Evolutionary conservation across 2,797 vertebrate genomes (phyloP), one percentile per base, ranked within the genome.

Genomic region (Bovichtus diacanthus): DNA sequence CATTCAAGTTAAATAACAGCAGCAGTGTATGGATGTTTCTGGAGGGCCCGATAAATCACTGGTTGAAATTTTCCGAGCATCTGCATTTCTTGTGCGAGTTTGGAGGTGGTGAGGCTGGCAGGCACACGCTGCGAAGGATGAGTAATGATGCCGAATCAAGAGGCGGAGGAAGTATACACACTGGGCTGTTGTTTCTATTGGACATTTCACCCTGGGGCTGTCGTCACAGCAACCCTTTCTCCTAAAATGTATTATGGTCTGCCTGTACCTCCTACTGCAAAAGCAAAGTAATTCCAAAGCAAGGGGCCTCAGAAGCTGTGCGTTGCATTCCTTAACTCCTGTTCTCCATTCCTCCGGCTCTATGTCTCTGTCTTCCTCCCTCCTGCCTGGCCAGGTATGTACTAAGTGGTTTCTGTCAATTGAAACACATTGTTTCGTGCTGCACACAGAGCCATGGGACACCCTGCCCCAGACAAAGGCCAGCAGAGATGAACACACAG

Each of bases 121-220:
- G 82, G 79, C 71, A 34, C 85, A 80, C n/a, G 60, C 82, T 76
- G 87, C 82, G 82, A 86, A 70, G 80, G 81, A 90, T 92, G 90
- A 93, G 78, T 86, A 90, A 92, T 89, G 88, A 80, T 18, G 47
- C 23, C 16, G 44, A 85, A 83, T 76, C 75, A 82, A 85, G 80
- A 81, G 78, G 79, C 72, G 59, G 85, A 84, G 70, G 79, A 87
- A 88, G 90, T 54, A 82, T 88, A 80, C 82, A 88, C 78, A 82
- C 66, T 51, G 63, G 75, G 75, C 71, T 89, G 85, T 90, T 89
- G 86, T 90, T 93, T 89, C 87, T 81, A 84, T 89, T 76, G 86
- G 86, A 93, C 83, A 68, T 85, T 87, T 89, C 76, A 51, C 86
- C 86, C 83, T 23, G 66, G 71, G 83, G 86, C 76, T 83, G 74